Percentiles rank a stretch among this genome's conserved stretches.
Conservation (phyloP, 2,888 invertebrate species). For the Poecilus cupreus region DNA sequence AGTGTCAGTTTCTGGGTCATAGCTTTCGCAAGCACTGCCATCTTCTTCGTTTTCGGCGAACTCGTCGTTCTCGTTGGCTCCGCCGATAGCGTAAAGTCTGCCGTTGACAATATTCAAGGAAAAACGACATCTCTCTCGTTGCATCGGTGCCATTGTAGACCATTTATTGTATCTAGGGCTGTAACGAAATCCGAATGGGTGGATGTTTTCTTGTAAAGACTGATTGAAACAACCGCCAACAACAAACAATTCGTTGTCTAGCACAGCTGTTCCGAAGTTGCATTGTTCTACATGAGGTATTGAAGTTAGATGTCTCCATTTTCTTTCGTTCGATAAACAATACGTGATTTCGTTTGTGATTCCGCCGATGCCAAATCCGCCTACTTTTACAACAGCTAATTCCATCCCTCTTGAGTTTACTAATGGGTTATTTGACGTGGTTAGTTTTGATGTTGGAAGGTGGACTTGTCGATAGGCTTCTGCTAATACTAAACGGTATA, state of each 20-base stretch:
- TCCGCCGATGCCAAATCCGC: slow-evolving; percentile 81
- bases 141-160: slow-evolving; percentile 81
- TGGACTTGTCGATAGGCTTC: slow-evolving; percentile 68
- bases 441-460: slow-evolving; percentile 48
- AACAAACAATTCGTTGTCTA: slow-evolving; percentile 81
- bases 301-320: slow-evolving; percentile 80
- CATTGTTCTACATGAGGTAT: slow-evolving; percentile 85
- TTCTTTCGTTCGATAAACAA: slow-evolving; percentile 76
- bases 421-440: slow-evolving; percentile 67
- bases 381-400: slow-evolving; percentile 80
- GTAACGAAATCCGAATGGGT: slow-evolving; percentile 81
- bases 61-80: slow-evolving; percentile 77
- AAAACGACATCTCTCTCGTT: slow-evolving; percentile 80
- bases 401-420: slow-evolving; percentile 82
- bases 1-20: slow-evolving; percentile 75
- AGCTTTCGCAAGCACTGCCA: slow-evolving; percentile 76
- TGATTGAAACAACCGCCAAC: slow-evolving; percentile 85
- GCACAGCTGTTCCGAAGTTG: slow-evolving; percentile 82
- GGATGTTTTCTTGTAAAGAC: slow-evolving; percentile 80
- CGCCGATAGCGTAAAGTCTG: slow-evolving; percentile 79
- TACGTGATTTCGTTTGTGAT: slow-evolving; percentile 82
- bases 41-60: slow-evolving; percentile 70
- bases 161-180: slow-evolving; percentile 78
- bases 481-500: slow-evolving; percentile 70
- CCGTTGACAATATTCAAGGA: slow-evolving; percentile 77